Evolutionary conservation across 2,888 invertebrate genomes (phyloP), one percentile per base, ranked within the genome.

Genomic region (Eupithecia subumbrata): DNA sequence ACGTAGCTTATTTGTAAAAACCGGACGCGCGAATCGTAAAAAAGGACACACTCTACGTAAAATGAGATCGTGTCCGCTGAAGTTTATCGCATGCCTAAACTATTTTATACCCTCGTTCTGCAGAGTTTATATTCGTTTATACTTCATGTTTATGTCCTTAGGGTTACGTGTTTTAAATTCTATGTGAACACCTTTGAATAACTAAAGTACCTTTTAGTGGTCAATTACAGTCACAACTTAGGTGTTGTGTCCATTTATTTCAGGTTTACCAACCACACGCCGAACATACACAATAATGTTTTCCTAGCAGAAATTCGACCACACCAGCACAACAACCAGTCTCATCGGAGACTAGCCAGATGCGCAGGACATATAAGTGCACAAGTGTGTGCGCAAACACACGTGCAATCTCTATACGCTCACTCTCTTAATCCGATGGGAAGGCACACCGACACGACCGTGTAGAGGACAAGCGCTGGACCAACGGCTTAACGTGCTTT

Each of bases 31-130:
- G 67, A 37, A 43, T 43, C 67, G 67, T 72, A 76, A 74, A 74
- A 45, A 72, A 64, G 71, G 72, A 43, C 75, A 71, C 74, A 75
- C 66, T 73, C 71, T 76, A n/a, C 70, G 75, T 75, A 68, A 75
- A 75, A 77, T 73, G 43, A 67, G 77, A 69, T 73, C 75, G 73
- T 66, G 69, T 64, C 72, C 22, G 72, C 67, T 60, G 43, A 71
- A 71, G 45, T 77, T 77, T 77, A 77, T 75, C 43, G 68, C 70
- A 66, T 69, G n/a, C 72, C 67, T 69, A 25, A 73, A 75, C 77
- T 73, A 72, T 68, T 77, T 75, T 75, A 75, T 75, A 75, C 63
- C 75, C 71, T 71, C 77, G 64, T 75, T 77, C 63, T 48, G 34
- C 69, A 72, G 60, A 48, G 18, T 74, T 67, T 72, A 72, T 69